Evolutionary conservation across 2,888 invertebrate genomes (phyloP).

Genomic region (Drosophila buzzatii): DNA sequence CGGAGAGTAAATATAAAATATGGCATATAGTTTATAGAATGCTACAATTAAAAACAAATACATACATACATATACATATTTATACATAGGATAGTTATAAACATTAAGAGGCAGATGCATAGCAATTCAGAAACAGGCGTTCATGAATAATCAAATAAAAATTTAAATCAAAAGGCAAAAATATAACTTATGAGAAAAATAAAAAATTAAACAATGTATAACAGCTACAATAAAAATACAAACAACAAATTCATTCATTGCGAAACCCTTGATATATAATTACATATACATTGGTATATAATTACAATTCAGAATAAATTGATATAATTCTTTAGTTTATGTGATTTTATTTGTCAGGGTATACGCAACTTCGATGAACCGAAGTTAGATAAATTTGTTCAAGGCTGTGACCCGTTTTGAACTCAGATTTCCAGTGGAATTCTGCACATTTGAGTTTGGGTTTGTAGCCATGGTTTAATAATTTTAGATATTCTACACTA

Average conservation of each 20-base stretch:
- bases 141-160: constrained; percentile 36
- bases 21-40: constrained; percentile 28
- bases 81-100: constrained; percentile 32
- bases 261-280: constrained; percentile 12
- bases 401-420: not conserved
- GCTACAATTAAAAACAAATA: constrained; percentile 33
- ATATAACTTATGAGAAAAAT: constrained; percentile 19
- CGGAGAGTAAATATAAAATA: constrained; percentile 21
- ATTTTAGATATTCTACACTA: constrained; percentile 21
- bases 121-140: constrained; percentile 38
- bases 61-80: constrained; percentile 36
- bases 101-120: constrained; percentile 45
- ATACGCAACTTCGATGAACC: constrained; percentile 29
- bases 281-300: no score
- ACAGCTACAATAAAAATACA: constrained; percentile 7
- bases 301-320: not conserved
- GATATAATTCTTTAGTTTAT: not conserved
- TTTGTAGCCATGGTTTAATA: constrained; percentile 11
- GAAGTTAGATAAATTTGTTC: constrained; percentile 16
- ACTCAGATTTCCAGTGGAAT: not conserved
- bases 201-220: constrained; percentile 3
- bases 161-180: constrained; percentile 12
- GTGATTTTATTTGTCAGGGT: constrained; percentile 17
- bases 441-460: not conserved
- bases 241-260: constrained; percentile 7